Percentiles rank a stretch among this genome's conserved stretches.
Conservation (phyloP, 92 coral and sea anemone species). For the Meandrina meandrites region DNA sequence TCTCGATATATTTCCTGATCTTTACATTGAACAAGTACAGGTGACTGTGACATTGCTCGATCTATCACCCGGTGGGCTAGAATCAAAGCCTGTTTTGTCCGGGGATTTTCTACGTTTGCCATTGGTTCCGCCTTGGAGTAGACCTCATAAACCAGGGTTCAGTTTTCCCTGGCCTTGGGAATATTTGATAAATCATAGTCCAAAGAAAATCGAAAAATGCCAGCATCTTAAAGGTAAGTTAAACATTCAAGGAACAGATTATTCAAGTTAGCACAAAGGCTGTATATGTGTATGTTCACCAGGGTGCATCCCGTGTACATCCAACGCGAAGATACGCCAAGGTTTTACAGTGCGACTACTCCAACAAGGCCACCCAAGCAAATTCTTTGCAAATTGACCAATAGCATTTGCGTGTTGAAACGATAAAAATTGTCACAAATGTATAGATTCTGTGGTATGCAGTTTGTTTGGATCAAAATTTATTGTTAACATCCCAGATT, state of each 20-base stretch:
- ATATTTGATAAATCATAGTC: conserved; percentile 46
- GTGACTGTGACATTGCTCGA: conserved; percentile 58
- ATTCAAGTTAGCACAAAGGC: no score
- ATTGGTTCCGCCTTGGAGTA: conserved; percentile 80
- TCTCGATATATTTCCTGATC: conserved; percentile 68
- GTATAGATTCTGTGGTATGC: no score
- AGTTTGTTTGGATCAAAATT: no score
- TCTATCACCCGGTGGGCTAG: conserved; percentile 38
- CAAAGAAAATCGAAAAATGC: conserved; percentile 65
- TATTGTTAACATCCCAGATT: no score
- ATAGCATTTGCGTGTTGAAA: no score
- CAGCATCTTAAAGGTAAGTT: conserved; percentile 65
- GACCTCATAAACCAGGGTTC: conserved; percentile 79
- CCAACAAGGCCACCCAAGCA: no score
- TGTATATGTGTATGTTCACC: no score
- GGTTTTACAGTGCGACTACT: no score
- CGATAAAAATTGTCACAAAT: no score
- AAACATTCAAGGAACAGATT: not conserved
- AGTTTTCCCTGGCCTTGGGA: conserved; percentile 72
- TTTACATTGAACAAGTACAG: conserved; percentile 66
- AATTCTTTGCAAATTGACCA: no score
- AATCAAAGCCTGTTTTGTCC: conserved; percentile 60
- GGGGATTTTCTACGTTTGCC: conserved; percentile 49
- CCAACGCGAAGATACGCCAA: no score
- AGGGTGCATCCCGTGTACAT: no score